Evolutionary conservation across 2,888 invertebrate genomes (phyloP), one percentile per base, ranked within the genome.

Genomic region (Limnephilus lunatus): DNA sequence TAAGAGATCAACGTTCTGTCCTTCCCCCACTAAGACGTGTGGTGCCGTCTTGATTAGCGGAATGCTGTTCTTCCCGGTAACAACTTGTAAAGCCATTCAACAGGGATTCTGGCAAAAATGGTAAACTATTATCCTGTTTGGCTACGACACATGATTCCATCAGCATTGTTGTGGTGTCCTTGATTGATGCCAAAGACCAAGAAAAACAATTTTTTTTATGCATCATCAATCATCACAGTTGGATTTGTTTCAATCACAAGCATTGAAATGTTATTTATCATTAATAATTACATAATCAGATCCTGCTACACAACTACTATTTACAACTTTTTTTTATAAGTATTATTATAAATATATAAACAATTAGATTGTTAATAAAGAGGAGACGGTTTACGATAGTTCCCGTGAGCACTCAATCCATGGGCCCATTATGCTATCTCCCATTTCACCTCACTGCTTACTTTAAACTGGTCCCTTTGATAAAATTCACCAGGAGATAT

Each of bases 1-100:
- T 97, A 97, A 92, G 98, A 98, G 95, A 98, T 98, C 94, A 99
- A 99, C 53, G 97, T 97, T 53, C 97, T 99, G 94, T 97, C 97
- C 85, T 98, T 98, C 90, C 98, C 98, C 35, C 97, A 98, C 94
- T 98, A 98, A 1, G 19, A 53, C 4, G 12, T 48, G 53, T 48
- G 48, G 2, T 15, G 15, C 11, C 15, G 3, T 48, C 48, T 15
- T 48, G 4, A 14, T 3, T 48, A 53, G 19, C 19, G 5, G 7
- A 19, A 1, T 19, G 5, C 19, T 53, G 19, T 53, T 53, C 53
- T 7, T 53, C 5, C 53, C 53, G 3, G 53, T 15, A 7, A 53
- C 53, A 53, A 19, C 53, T 53, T 53, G 19, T 19, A 19, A 53
- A 53, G 15, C 19, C 53, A 53, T 53, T 53, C 53, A 53, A 53